These are phyloP conservation scores for Zaprionus nigranus DNA, from an alignment of 1,140 invertebrate species.

Conservation along the genomic window DNA sequence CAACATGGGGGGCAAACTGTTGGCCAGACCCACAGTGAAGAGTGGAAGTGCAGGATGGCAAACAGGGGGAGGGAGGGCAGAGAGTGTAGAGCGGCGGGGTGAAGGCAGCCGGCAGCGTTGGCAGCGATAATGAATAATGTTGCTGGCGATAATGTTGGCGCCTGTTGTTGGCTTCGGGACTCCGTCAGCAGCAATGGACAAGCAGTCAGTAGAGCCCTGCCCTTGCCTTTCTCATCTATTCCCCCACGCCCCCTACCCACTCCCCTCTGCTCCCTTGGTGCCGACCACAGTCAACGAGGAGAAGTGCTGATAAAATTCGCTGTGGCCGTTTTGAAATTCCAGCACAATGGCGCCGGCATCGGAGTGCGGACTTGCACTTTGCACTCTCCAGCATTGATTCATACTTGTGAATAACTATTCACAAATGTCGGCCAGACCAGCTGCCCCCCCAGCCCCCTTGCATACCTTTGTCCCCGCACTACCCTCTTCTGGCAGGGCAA, in stretches of 20 bases:
- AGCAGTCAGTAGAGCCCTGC: background rate
- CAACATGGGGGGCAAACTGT: slow-evolving; percentile 33
- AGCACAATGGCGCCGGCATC: slow-evolving; percentile 26
- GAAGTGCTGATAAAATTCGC: slow-evolving; percentile 40
- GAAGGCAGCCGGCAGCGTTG: background rate
- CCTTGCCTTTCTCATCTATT: background rate
- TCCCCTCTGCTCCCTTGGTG: too few species aligned
- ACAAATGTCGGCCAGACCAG: slow-evolving; percentile 46
- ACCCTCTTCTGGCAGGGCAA: background rate
- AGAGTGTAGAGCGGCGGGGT: background rate
- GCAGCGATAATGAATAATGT: slow-evolving; percentile 78
- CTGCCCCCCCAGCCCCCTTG: background rate
- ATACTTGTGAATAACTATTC: slow-evolving; percentile 77
- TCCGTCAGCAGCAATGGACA: slow-evolving; percentile 48
- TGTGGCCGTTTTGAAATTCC: slow-evolving; percentile 31
- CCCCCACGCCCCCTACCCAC: background rate
- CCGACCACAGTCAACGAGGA: slow-evolving; percentile 20
- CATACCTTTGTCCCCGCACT: too few species aligned
- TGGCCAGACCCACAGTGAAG: slow-evolving; percentile 14
- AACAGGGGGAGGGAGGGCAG: background rate
- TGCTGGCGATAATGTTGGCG: slow-evolving; percentile 74
- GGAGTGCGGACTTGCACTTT: slow-evolving; percentile 59
- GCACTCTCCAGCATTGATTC: slow-evolving; percentile 69
- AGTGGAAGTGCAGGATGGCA: background rate
- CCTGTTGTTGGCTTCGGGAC: slow-evolving; percentile 44